Evolutionary conservation across 2,113 vertebrate species (phyloP).

Genomic region (Holacanthus passer): DNA sequence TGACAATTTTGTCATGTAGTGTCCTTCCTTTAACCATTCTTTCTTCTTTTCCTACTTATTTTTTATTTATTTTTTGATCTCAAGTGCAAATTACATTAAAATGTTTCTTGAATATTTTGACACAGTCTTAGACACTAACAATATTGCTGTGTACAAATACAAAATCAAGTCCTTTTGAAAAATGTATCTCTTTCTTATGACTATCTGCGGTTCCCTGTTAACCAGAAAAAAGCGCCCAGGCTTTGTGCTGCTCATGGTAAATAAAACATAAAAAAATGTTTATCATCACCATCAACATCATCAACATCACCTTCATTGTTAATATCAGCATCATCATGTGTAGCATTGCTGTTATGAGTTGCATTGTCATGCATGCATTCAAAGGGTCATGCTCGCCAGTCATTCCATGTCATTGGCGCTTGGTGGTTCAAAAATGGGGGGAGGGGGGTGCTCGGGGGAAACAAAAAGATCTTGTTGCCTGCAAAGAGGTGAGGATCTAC

Average conservation of each 20-base stretch:
- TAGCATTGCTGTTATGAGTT: conserved; percentile 69
- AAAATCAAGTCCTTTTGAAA: not conserved
- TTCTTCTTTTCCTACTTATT: not conserved
- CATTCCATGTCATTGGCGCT: conserved; percentile 77
- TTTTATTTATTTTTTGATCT: not conserved
- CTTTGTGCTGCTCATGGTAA: conserved; percentile 5
- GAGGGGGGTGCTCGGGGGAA: conserved; percentile 34
- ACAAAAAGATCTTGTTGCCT: conserved; percentile 56
- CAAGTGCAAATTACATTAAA: not conserved
- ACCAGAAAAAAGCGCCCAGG: not conserved
- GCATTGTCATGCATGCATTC: conserved; percentile 85
- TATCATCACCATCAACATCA: conserved; percentile 61
- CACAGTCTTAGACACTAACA: not conserved
- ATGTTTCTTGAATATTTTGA: not conserved
- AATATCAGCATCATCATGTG: conserved; percentile 53
- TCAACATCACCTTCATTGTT: conserved; percentile 55
- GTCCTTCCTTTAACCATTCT: not conserved
- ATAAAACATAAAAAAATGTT: conserved; percentile 37
- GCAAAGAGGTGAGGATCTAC: conserved; percentile 64
- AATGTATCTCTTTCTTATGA: not conserved
- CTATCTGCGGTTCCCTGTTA: conserved; percentile 1
- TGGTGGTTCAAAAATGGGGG: conserved; percentile 48
- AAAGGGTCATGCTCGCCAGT: conserved; percentile 82
- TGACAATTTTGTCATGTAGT: conserved; percentile 2
- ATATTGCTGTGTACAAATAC: not conserved